Conservation (phyloP, 2,888 invertebrate species). For the Zele albiditarsus region DNA sequence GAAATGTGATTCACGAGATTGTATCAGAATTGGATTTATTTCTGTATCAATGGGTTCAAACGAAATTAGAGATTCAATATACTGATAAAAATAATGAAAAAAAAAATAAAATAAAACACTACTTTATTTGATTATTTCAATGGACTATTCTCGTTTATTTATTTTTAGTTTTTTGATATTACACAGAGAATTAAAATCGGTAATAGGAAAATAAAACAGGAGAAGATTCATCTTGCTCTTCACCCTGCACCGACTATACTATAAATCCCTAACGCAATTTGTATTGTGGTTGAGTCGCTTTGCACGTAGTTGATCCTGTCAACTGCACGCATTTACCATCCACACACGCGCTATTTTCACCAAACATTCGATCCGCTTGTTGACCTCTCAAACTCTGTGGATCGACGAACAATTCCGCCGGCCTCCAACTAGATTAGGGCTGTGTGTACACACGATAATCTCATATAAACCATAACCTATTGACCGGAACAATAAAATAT, state of each 20-base stretch:
- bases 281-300: constrained; percentile 58
- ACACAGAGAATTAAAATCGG: not conserved
- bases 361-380: constrained; percentile 12
- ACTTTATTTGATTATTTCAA: not conserved
- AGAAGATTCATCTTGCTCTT: constrained; percentile 27
- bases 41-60: not conserved
- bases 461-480: constrained; percentile 57
- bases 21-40: not conserved
- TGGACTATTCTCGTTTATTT: too few relatives aligned
- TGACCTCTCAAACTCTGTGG: constrained; percentile 39
- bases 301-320: constrained; percentile 62
- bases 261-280: constrained; percentile 60
- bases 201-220: constrained; percentile 42
- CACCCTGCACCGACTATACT: constrained; percentile 32
- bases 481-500: constrained; percentile 60
- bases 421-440: constrained; percentile 63
- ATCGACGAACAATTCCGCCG: constrained; percentile 57
- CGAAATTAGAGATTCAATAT: not conserved
- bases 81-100: not conserved
- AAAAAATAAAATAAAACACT: not conserved
- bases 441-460: constrained; percentile 59
- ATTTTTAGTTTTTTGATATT: not conserved
- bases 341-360: constrained; percentile 27
- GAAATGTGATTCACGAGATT: not conserved
- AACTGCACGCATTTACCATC: constrained; percentile 55